Conservation (phyloP, 2,888 invertebrate genomes). For the Creontiades dilutus region DNA sequence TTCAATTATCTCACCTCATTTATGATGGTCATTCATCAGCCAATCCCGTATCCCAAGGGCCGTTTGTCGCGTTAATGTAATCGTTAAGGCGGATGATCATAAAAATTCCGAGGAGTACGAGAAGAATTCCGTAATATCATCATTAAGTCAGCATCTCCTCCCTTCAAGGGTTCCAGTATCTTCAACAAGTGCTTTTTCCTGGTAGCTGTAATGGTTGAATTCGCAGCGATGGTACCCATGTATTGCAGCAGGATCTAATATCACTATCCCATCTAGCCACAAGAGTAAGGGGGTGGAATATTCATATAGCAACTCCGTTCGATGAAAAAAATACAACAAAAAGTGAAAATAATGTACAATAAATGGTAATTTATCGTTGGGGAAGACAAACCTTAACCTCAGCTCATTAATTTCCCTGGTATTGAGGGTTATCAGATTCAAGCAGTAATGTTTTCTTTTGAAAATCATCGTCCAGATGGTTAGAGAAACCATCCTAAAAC, state of each 20-base stretch:
- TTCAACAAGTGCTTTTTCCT: not conserved
- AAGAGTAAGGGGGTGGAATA: too few relatives aligned
- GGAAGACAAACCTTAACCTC: too few relatives aligned
- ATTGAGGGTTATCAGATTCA: too few relatives aligned
- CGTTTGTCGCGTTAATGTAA: not conserved
- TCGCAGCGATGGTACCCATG: not conserved
- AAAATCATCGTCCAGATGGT: too few relatives aligned
- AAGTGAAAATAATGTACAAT: too few relatives aligned
- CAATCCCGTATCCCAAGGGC: not conserved
- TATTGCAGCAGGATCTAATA: not conserved
- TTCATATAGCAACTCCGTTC: too few relatives aligned
- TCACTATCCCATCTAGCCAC: not conserved
- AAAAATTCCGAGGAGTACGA: not conserved
- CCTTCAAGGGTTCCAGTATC: not conserved
- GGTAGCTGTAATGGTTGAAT: not conserved
- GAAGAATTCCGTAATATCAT: conserved; percentile 28
- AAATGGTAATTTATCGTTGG: too few relatives aligned
- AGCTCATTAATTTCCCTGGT: too few relatives aligned
- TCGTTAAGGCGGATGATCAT: not conserved
- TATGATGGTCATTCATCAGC: not conserved
- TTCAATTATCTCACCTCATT: too few relatives aligned
- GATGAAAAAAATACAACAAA: too few relatives aligned
- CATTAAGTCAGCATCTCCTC: not conserved
- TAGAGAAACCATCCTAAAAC: too few relatives aligned
- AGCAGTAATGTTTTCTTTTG: too few relatives aligned